phyloP scores from a whole-genome alignment of 2,113 vertebrate species.

The Eulemur rufifrons region DNA sequence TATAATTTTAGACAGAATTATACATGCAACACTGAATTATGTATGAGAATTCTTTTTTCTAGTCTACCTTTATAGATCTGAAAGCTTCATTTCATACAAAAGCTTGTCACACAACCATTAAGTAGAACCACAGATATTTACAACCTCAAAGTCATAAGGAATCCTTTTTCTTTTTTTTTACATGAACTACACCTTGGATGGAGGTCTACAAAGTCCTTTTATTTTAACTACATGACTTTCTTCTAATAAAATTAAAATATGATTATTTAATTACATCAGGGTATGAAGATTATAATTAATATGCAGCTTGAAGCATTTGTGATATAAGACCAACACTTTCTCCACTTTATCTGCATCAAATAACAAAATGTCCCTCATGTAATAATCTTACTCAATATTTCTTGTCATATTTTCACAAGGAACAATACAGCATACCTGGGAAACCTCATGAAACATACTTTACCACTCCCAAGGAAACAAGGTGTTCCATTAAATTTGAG shows the following conservation, averaged over 20 bases:
- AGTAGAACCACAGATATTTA: not conserved
- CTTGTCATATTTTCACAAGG: not conserved
- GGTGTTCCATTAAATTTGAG: not conserved
- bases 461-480: not conserved
- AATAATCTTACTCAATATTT: not conserved
- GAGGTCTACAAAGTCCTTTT: not conserved
- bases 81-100: not conserved
- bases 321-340: not conserved
- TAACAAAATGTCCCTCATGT: not conserved
- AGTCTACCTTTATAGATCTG: not conserved
- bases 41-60: not conserved
- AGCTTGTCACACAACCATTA: not conserved
- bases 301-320: not conserved
- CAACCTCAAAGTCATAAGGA: not conserved
- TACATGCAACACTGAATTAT: not conserved
- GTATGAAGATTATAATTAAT: not conserved
- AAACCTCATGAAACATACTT: not conserved
- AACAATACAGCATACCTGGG: not conserved
- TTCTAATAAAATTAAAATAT: not conserved
- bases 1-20: not conserved
- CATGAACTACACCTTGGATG: not conserved
- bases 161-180: not conserved
- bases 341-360: fast-evolving
- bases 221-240: not conserved
- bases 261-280: not conserved